Evolutionary conservation across 2,888 invertebrate genomes (phyloP), one percentile per base, ranked within the genome.

Genomic region (Tridacna gigas): DNA sequence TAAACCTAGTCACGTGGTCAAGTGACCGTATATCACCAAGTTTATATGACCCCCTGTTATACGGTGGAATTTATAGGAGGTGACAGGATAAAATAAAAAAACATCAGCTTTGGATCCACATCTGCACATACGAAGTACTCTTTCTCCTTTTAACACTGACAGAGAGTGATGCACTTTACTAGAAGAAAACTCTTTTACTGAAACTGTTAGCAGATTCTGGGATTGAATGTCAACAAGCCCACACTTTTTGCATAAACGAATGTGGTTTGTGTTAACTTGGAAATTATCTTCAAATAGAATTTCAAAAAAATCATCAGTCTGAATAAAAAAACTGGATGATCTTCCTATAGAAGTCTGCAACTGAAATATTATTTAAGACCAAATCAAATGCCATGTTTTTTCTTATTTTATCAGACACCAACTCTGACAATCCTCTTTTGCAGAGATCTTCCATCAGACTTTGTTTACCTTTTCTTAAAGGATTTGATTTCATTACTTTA

Each of bases 211-310:
- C 45, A n/a, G 25, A 56, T 20, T 22, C 25, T 26, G 74, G 1
- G 15, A n/a, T 4, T 74, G 48, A 56, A 47, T 56, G 18, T 74
- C 74, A 48, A 74, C 12, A 37, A 48, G 26, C n/a, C 48, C 51
- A 74, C 74, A 74, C 26, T 47, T 74, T 26, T 74, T 22, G 48
- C 47, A 74, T 26, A 56, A 48, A n/a, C 51, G 5, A 51, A 74
- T 74, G 22, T 74, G 74, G 18, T 37, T 37, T 37, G 37, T 37
- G 7, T 37, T 48, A 47, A 22, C n/a, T n/a, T n/a, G n/a, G n/a
- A 20, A 22, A 22, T 13, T 25, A 20, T 45, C 22, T n/a, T 51
- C 22, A 22, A 74, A 48, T 61, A 60, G 12, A 75, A 28, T 2
- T 56, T n/a, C 18, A 60, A n/a, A 28, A 60, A 61, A 5, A 56